A percentile compares a stretch with the other conserved stretches of the same genome.
phyloP scores from a whole-genome alignment of 2,797 vertebrate genomes.

The Petrocephalus sullivani region DNA sequence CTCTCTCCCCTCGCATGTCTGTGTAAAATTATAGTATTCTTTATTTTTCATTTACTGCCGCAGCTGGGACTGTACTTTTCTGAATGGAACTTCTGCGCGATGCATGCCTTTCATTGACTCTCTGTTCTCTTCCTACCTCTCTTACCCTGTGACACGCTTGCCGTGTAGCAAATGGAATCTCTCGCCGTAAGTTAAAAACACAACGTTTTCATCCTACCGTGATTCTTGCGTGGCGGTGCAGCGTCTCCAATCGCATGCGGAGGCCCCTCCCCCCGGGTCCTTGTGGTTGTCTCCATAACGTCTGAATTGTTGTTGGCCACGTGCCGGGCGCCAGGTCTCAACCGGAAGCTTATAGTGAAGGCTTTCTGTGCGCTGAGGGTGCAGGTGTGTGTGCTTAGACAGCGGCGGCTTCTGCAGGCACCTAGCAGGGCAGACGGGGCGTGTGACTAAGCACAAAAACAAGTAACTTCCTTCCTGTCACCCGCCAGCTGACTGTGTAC shows the following conservation, averaged over 20 bases:
- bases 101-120: slow-evolving; percentile 84
- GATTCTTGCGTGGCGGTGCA: neutral
- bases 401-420: neutral
- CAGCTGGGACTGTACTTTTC: slow-evolving; percentile 42
- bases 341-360: neutral
- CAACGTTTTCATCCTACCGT: neutral
- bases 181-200: slow-evolving; percentile 90
- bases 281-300: neutral
- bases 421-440: neutral
- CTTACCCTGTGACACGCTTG: slow-evolving; percentile 87
- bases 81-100: slow-evolving; percentile 54
- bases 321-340: neutral
- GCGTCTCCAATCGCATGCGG: neutral
- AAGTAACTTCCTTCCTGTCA: neutral
- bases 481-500: neutral
- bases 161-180: slow-evolving; percentile 99
- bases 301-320: neutral
- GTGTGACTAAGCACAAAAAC: neutral
- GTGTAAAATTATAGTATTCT: slow-evolving; percentile 28
- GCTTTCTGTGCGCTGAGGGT: neutral
- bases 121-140: slow-evolving; percentile 79
- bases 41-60: slow-evolving; percentile 15
- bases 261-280: neutral
- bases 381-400: neutral
- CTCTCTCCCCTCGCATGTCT: slow-evolving; percentile 36